phyloP scores from a whole-genome alignment of 2,113 vertebrate genomes.

The Ameiurus melas region DNA sequence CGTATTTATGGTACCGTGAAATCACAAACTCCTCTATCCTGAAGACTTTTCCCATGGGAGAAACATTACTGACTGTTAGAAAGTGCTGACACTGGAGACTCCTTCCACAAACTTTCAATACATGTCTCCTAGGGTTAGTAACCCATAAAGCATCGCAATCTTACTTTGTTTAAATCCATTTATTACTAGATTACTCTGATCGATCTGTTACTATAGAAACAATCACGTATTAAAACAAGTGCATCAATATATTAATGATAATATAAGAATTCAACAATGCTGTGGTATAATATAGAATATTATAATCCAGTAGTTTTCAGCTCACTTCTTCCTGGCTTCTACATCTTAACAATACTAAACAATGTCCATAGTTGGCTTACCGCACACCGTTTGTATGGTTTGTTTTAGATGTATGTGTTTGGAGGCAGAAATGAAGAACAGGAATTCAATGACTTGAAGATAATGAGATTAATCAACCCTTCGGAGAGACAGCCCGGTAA shows the following conservation, averaged over 20 bases:
- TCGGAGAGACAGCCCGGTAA: conserved; percentile 76
- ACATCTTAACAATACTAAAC: background rate
- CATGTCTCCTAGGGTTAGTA: background rate
- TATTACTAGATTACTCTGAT: background rate
- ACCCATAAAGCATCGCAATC: background rate
- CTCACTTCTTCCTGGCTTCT: background rate
- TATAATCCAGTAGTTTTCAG: background rate
- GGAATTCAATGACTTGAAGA: conserved; percentile 69
- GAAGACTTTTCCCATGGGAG: background rate
- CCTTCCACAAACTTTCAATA: background rate
- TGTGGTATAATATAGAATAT: background rate
- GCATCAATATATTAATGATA: too few species aligned
- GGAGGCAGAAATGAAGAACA: conserved; percentile 71
- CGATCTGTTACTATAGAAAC: background rate
- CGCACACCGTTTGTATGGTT: background rate
- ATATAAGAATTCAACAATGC: background rate
- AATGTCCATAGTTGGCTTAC: background rate
- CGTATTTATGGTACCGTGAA: too few species aligned
- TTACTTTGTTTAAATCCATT: background rate
- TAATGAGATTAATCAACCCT: conserved; percentile 74
- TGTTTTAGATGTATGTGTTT: conserved; percentile 71
- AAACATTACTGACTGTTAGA: background rate
- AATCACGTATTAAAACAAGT: background rate
- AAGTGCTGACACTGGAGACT: background rate
- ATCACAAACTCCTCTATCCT: background rate